Conservation (phyloP, 2,113 vertebrate species). For the Ammodytes dubius region DNA sequence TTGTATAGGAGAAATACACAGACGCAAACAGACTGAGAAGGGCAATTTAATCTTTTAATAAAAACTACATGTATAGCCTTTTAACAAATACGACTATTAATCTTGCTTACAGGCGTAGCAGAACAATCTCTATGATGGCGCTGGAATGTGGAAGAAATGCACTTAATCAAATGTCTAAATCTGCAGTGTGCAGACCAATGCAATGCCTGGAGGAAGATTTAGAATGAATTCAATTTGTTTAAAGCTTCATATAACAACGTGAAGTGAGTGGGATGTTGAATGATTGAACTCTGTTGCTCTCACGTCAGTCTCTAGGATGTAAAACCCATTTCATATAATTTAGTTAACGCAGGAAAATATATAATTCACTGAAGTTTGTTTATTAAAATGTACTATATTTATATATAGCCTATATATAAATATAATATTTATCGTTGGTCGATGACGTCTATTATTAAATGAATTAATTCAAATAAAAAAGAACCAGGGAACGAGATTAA, state of each 20-base stretch:
- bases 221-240: background rate
- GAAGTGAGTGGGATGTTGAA: background rate
- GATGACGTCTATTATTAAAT: slow-evolving; percentile 10
- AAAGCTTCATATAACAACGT: background rate
- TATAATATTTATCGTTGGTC: background rate
- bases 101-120: slow-evolving; percentile 27
- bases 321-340: background rate
- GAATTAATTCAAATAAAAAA: background rate
- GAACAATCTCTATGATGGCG: slow-evolving; percentile 18
- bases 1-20: no score
- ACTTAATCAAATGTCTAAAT: slow-evolving; percentile 27
- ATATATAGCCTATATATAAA: no score
- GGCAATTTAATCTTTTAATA: background rate
- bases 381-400: no score
- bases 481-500: background rate
- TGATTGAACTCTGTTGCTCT: background rate
- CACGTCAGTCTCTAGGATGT: slow-evolving; percentile 2
- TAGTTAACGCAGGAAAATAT: background rate
- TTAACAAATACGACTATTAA: slow-evolving; percentile 16
- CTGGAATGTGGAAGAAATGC: slow-evolving; percentile 18
- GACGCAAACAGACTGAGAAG: no score
- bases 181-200: slow-evolving; percentile 17
- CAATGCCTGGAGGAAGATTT: slow-evolving; percentile 15
- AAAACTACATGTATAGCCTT: background rate
- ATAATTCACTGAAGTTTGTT: slow-evolving; percentile 13